Evolutionary conservation across 1,140 invertebrate genomes (phyloP).

Genomic region (Conus betulinus): DNA sequence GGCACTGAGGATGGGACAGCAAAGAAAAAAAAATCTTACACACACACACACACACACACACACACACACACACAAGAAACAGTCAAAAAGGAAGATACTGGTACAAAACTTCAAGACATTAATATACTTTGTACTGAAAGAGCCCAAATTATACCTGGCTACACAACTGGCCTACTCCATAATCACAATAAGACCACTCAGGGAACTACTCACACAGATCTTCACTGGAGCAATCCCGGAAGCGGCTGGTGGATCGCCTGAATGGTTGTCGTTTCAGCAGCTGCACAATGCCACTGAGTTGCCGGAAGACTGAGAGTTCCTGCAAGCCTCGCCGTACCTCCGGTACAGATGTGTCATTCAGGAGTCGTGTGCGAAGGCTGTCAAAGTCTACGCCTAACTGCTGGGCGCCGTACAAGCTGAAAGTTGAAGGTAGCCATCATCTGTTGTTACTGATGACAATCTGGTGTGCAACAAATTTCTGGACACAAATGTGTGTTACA

Average conservation of each 20-base stretch:
- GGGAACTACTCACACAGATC: constrained; percentile 55
- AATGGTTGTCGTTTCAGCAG: constrained; percentile 68
- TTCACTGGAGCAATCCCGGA: constrained; percentile 59
- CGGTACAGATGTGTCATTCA: constrained; percentile 51
- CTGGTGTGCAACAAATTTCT: neutral
- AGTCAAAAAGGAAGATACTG: too few relatives aligned
- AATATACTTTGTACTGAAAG: too few relatives aligned
- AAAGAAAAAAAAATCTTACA: too few relatives aligned
- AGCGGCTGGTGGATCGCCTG: constrained; percentile 55
- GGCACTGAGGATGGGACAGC: too few relatives aligned
- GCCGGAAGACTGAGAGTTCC: constrained; percentile 65
- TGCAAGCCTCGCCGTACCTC: constrained; percentile 67
- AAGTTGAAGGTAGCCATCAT: neutral
- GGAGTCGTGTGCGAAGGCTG: constrained; percentile 61
- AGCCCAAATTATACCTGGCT: too few relatives aligned
- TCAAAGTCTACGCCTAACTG: constrained; percentile 70
- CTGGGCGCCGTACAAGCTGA: constrained; percentile 69
- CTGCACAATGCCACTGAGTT: constrained; percentile 65
- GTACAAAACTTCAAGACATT: too few relatives aligned
- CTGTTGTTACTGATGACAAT: neutral
- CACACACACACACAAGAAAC: too few relatives aligned
- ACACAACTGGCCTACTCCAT: too few relatives aligned
- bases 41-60: too few relatives aligned
- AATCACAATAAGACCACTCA: too few relatives aligned
- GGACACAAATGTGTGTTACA: too few relatives aligned